Evolutionary conservation across 2,113 vertebrate species (phyloP).

Genomic region (Rhinopomastus cyanomelas): DNA sequence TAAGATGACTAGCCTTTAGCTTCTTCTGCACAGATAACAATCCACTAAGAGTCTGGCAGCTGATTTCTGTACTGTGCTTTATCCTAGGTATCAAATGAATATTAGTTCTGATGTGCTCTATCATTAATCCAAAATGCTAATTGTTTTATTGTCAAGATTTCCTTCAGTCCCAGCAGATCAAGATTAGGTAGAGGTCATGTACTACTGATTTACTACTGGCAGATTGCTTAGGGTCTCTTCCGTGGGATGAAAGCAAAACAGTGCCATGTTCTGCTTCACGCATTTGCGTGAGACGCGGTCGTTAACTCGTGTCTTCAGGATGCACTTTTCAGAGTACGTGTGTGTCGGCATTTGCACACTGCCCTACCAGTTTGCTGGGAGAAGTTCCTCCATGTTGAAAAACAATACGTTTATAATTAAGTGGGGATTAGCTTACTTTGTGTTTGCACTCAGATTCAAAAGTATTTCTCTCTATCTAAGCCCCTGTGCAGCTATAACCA

Average conservation of each 20-base stretch:
- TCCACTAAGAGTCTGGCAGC: neutral
- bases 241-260: neutral
- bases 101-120: neutral
- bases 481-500: neutral
- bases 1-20: neutral
- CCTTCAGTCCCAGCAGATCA: neutral
- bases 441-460: neutral
- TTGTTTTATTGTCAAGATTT: neutral
- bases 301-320: neutral
- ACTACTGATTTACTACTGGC: neutral
- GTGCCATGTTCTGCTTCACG: neutral
- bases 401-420: neutral
- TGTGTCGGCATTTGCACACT: neutral
- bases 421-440: neutral
- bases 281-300: neutral
- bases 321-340: neutral
- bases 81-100: neutral
- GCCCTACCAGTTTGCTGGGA: neutral
- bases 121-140: neutral
- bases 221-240: neutral
- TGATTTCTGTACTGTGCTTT: neutral
- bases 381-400: neutral
- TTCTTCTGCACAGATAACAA: neutral
- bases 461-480: neutral
- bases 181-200: neutral